Conservation (phyloP, 1,140 invertebrate genomes). For the Bombus pascuorum region DNA sequence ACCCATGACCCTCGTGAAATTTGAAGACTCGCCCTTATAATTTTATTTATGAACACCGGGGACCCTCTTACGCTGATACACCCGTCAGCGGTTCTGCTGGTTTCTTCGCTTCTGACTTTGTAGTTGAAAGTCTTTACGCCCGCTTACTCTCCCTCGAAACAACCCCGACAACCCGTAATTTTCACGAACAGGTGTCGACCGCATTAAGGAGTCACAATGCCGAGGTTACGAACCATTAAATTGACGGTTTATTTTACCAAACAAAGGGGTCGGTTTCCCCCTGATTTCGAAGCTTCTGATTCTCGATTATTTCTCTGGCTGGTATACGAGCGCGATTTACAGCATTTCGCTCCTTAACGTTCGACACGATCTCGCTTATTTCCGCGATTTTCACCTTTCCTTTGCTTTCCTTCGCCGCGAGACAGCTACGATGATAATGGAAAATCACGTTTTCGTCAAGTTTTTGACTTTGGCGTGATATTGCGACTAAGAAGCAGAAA, state of each 20-base stretch:
- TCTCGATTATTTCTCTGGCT: not conserved
- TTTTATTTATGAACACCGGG: conserved; percentile 49
- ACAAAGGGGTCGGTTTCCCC: not conserved
- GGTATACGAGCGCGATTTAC: not conserved
- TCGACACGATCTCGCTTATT: not conserved
- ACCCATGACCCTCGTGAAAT: not conserved
- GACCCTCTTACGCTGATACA: not conserved
- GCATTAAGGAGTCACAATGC: conserved; percentile 28
- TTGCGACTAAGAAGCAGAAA: too few species aligned
- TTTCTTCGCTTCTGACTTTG: conserved; percentile 7
- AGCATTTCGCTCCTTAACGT: not conserved
- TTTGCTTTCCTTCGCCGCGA: too few species aligned
- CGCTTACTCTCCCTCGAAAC: conserved; percentile 26
- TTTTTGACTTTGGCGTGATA: too few species aligned
- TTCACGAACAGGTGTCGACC: conserved; percentile 47
- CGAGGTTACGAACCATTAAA: conserved; percentile 12
- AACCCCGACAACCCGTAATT: conserved; percentile 18
- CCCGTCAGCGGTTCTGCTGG: not conserved
- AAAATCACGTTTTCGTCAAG: too few species aligned
- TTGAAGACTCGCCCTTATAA: conserved; percentile 8
- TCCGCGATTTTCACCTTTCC: not conserved
- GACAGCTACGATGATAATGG: too few species aligned
- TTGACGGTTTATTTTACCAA: conserved; percentile 43
- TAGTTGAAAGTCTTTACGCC: not conserved
- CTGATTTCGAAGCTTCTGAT: not conserved